Percentiles rank a stretch among this genome's conserved stretches.
Conservation (phyloP, 2,888 invertebrate genomes). For the Onchidella celtica region DNA sequence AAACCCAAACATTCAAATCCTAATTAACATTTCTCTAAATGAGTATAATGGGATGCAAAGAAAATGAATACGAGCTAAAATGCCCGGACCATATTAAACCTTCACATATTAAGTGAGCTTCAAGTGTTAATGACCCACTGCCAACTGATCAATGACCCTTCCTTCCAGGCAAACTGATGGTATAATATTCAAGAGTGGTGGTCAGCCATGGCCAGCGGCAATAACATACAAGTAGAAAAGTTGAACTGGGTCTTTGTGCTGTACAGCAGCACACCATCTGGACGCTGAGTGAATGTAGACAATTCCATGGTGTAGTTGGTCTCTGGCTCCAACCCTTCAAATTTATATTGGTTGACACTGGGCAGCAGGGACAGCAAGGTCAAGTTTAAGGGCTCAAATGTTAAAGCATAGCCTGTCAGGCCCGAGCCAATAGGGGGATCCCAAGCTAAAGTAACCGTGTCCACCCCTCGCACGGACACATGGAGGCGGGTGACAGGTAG, state of each 20-base stretch:
- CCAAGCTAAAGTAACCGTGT: conserved; percentile 51
- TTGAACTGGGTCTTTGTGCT: conserved; percentile 45
- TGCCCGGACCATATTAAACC: no score
- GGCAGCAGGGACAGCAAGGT: conserved; percentile 41
- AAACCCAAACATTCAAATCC: no score
- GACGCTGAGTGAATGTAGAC: conserved; percentile 40
- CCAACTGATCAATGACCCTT: no score
- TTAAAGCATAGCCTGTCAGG: conserved; percentile 52
- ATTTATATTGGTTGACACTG: conserved; percentile 27
- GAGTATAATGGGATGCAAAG: no score
- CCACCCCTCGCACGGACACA: conserved; percentile 46
- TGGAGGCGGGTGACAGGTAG: conserved; percentile 49
- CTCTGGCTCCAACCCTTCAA: conserved; percentile 51
- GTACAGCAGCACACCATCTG: conserved; percentile 45
- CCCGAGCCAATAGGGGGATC: conserved; percentile 49
- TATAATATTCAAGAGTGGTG: no score
- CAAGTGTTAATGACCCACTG: no score
- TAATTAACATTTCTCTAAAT: no score
- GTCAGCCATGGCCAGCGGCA: no score
- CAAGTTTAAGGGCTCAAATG: conserved; percentile 46
- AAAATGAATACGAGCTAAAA: no score
- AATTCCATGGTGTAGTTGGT: conserved; percentile 52
- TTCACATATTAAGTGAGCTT: no score
- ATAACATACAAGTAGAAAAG: conserved; percentile 50
- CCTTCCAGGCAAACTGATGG: no score